Conservation (phyloP, 2,888 invertebrate species). For the Watsonalla cultraria region DNA sequence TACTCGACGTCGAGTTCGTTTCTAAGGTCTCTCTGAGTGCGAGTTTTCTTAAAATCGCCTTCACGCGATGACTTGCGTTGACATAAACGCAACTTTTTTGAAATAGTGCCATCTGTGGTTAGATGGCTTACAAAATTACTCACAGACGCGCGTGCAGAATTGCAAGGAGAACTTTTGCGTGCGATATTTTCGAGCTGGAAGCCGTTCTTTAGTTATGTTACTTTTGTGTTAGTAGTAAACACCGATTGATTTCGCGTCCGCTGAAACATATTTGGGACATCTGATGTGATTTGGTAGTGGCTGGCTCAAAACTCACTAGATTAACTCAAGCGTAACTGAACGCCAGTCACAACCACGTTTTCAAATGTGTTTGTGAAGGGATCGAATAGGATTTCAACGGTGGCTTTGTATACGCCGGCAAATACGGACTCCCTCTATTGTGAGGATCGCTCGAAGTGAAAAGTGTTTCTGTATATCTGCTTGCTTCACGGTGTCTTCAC, state of each 20-base stretch:
- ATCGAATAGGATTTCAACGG: slow-evolving; percentile 31
- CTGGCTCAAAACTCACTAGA: slow-evolving; percentile 36
- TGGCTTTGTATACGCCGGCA: slow-evolving; percentile 19
- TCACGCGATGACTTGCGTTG: too few species aligned
- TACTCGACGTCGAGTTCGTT: too few species aligned
- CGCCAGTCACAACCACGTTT: slow-evolving; percentile 34
- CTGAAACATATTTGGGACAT: slow-evolving; percentile 26
- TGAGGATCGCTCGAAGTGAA: slow-evolving; percentile 8
- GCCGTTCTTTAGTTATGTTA: not conserved
- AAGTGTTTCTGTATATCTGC: slow-evolving; percentile 4
- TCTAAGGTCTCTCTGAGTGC: too few species aligned
- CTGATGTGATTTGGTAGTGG: slow-evolving; percentile 37
- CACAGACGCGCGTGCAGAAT: too few species aligned
- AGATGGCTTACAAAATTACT: too few species aligned
- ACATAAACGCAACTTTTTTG: too few species aligned
- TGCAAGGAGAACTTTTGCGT: too few species aligned
- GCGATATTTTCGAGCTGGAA: too few species aligned
- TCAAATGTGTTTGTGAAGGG: slow-evolving; percentile 33
- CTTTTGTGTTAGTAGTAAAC: not conserved
- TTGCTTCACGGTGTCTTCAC: too few species aligned
- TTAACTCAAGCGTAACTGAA: slow-evolving; percentile 37
- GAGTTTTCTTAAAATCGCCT: too few species aligned
- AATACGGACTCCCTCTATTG: slow-evolving; percentile 15
- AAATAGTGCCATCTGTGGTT: too few species aligned
- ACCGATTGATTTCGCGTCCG: slow-evolving; percentile 11